These are phyloP conservation scores for Lagorchestes hirsutus DNA, from an alignment of 2,797 vertebrate genomes.

Conservation along the genomic window DNA sequence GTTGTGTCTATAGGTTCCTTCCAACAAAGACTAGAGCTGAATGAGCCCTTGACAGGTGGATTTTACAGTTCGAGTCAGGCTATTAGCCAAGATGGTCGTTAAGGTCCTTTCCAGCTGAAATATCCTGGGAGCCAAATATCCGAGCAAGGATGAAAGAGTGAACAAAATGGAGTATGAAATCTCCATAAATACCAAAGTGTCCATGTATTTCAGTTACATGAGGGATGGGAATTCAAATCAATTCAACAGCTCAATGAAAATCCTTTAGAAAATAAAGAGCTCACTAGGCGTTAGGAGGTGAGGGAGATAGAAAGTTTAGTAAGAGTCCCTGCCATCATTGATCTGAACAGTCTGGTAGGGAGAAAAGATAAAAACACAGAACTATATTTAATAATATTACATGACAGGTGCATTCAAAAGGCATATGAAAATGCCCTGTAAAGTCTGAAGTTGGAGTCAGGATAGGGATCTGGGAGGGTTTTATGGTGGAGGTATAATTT, in stretches of 20 bases:
- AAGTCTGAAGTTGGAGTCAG: not conserved
- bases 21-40: not conserved
- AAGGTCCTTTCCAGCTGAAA: not conserved
- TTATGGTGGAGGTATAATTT: not conserved
- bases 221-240: not conserved
- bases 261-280: not conserved
- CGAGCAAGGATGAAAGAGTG: not conserved
- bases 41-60: not conserved
- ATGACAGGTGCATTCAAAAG: not conserved
- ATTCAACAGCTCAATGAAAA: not conserved
- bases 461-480: not conserved
- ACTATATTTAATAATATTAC: not conserved
- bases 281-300: not conserved
- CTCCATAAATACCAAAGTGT: not conserved
- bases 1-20: not conserved
- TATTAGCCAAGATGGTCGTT: not conserved
- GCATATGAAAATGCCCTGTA: not conserved
- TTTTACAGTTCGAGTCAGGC: not conserved
- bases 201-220: not conserved
- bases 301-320: not conserved
- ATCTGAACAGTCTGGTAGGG: not conserved
- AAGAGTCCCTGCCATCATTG: not conserved
- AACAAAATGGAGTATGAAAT: not conserved
- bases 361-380: not conserved
- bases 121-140: not conserved